Evolutionary conservation across 2,113 vertebrate species (phyloP), one percentile per base, ranked within the genome.

Genomic region (Panthera tigris): DNA sequence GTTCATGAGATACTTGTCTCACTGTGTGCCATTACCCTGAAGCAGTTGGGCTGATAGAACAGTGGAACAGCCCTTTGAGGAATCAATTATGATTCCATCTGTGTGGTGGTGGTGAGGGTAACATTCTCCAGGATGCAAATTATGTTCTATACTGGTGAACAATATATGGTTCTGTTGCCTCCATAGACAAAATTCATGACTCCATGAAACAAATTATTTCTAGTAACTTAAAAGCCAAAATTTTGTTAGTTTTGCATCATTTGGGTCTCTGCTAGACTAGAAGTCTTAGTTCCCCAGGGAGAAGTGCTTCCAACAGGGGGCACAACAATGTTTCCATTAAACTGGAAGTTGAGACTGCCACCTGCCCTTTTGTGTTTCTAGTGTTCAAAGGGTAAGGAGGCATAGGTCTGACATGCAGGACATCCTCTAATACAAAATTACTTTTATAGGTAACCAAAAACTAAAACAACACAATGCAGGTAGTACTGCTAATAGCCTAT

Each of bases 391-490:
- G 11, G 27, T 25, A 68, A 76, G 45, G 21, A 57, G 15, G 25
- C 79, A 36, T 80, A 39, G 66, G 15, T 27, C 55, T 85, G n/a
- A 80, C 18, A 91, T 89, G 71, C 4, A 85, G 23, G 1, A 29
- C 81, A 66, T 31, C 12, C 31, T 89, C 18, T 80, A 39, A 61
- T 45, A 50, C 39, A 95, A 1, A 55, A 1, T 5, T 39, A 68
- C 74, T 90, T 89, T 52, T 73, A 83, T 94, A 83, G 41, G 80
- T 80, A 86, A 61, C 14, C 61, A 74, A 95, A 89, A 41, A 16
- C 1, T 57, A 69, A 95, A 78, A 82, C 9, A 74, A 52, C 16
- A 23, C 68, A 48, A 13, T 85, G 10, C 16, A 73, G 12, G 5
- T 1, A 61, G 33, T 50, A 50, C 2, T 48, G 15, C 31, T 91